Percentiles rank a stretch among this genome's conserved stretches.
Conservation (phyloP, 2,113 vertebrate species). For the Thamnophis sirtalis region DNA sequence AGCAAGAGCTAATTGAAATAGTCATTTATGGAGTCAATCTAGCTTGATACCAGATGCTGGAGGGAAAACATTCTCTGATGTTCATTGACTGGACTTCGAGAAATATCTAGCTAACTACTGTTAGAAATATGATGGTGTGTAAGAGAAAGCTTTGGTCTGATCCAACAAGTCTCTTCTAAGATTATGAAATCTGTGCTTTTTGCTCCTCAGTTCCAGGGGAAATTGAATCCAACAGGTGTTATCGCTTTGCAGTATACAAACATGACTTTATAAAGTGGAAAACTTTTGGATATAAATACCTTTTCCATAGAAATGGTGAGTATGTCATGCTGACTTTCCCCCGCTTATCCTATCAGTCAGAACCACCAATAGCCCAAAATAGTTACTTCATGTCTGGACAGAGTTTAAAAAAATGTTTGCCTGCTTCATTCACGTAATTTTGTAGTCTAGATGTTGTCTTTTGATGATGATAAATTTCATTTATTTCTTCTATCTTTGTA, state of each 20-base stretch:
- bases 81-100: not conserved
- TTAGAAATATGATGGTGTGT: not conserved
- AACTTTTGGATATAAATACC: constrained; percentile 38
- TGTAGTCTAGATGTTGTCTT: not conserved
- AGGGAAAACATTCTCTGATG: not conserved
- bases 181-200: not conserved
- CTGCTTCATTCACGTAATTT: not conserved
- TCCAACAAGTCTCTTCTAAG: not conserved
- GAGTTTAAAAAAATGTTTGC: not conserved
- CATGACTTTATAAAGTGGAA: constrained; percentile 18
- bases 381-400: not conserved
- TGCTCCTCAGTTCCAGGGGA: not conserved
- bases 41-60: not conserved
- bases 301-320: constrained; percentile 53
- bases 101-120: not conserved
- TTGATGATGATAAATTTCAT: not conserved
- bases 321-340: not conserved
- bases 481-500: not conserved
- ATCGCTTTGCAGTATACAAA: constrained; percentile 52
- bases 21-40: not conserved
- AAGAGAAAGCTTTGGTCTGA: not conserved
- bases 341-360: too few species aligned
- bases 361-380: too few species aligned
- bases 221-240: not conserved
- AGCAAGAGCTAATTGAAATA: not conserved